Percentiles rank a stretch among this genome's conserved stretches.
Conservation (phyloP, 1,140 invertebrate species). For the Penaeus japonicus region DNA sequence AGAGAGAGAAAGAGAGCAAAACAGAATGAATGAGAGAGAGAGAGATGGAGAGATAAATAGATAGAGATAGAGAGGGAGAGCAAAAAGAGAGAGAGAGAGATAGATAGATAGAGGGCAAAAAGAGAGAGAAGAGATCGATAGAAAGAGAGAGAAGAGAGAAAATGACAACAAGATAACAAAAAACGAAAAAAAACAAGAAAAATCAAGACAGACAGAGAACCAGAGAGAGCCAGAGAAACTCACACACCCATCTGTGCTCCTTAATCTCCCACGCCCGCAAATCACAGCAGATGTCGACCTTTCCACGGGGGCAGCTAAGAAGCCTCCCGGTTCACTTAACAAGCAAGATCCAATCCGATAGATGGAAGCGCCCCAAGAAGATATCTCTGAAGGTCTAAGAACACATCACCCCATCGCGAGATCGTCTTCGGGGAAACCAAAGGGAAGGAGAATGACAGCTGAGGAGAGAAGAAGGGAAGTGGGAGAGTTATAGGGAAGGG, state of each 20-base stretch:
- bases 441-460: neutral
- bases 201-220: neutral
- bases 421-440: neutral
- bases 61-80: neutral
- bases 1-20: neutral
- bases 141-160: neutral
- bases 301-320: too few relatives aligned
- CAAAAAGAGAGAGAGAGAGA: neutral
- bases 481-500: neutral
- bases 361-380: too few relatives aligned
- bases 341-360: too few relatives aligned
- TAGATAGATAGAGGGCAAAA: constrained; percentile 18
- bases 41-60: neutral
- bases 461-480: neutral
- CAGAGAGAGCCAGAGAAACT: constrained; percentile 2
- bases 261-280: too few relatives aligned
- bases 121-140: neutral
- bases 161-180: neutral
- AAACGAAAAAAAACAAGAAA: neutral
- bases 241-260: too few relatives aligned
- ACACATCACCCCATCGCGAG: too few relatives aligned
- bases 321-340: too few relatives aligned
- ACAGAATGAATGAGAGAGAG: neutral
- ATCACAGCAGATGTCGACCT: too few relatives aligned
- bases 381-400: too few relatives aligned